Base-by-base conservation (phyloP, 2,888 invertebrate genomes). In the Lasiommata megera region DNA sequence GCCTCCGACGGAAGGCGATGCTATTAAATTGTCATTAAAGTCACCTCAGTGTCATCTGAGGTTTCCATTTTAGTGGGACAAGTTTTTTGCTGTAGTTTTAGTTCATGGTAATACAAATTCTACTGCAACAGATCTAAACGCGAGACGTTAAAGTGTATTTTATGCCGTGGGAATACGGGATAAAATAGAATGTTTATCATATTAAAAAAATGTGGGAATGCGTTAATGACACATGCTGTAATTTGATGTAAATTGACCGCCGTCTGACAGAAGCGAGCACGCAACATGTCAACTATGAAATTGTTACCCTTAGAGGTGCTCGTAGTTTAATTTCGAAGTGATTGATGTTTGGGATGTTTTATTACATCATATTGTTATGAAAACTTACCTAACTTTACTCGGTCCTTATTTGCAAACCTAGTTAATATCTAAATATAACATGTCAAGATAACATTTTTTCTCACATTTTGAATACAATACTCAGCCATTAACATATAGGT, bases 11-110 rank as follows among this genome's bases (percentile, higher is more conserved):
- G 81, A 77, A 82, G 85, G 86, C 81, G 75, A 78, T 77, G 88
- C 87, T 87, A 90, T 90, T 90, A 90, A 88, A 90, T 79, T 88
- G 86, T 87, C 90, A 87, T 90, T 90, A 90, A 84, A 88, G 83
- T 79, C 79, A 79, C 82, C 79, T 79, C 79, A 70, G 84, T 89
- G 89, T 89, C 89, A 88, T 88, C 88, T 85, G 85, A 71, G 75
- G 70, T 76, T 77, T 77, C 76, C 80, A 79, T 83, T 86, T 85
- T 82, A 80, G 82, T 84, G 82, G 74, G 80, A 79, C 78, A 77
- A 73, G 71, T 70, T 90, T 88, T 90, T 90, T 89, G 84, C 79
- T 83, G 84, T 82, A 84, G 82, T 86, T 87, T 86, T 86, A 84
- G 79, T 80, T 78, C 76, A 77, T 76, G 76, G 68, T 72, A 69